Conservation (phyloP, 2,113 vertebrate genomes). For the Oncorhynchus kisutch region DNA sequence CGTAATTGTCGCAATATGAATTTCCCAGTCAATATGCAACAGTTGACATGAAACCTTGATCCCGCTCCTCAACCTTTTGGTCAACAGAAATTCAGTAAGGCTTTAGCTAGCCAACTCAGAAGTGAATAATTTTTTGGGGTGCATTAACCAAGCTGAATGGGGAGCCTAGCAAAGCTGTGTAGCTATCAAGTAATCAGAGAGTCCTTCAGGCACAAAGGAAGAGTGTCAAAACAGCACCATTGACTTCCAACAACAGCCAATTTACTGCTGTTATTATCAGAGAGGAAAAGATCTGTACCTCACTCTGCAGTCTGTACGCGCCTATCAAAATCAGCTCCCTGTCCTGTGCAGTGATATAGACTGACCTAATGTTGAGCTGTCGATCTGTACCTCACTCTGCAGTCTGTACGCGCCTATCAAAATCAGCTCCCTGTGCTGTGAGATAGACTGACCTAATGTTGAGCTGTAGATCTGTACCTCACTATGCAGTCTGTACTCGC, state of each 20-base stretch:
- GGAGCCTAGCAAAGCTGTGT: slow-evolving; percentile 53
- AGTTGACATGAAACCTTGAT: not conserved
- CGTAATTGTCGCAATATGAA: not conserved
- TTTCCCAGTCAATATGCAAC: not conserved
- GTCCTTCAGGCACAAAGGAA: slow-evolving; percentile 60
- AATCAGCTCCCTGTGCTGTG: too few species aligned
- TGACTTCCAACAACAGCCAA: slow-evolving; percentile 62
- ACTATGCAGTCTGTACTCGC: too few species aligned
- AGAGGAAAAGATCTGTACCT: slow-evolving; percentile 6
- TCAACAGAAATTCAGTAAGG: not conserved
- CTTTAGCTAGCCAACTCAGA: not conserved
- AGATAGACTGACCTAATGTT: not conserved
- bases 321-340: too few species aligned
- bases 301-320: too few species aligned
- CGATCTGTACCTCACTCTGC: too few species aligned
- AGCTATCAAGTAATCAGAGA: slow-evolving; percentile 68
- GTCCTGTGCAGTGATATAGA: too few species aligned
- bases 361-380: too few species aligned
- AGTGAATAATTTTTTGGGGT: slow-evolving; percentile 47
- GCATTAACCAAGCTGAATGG: slow-evolving; percentile 58
- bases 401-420: too few species aligned
- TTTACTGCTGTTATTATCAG: slow-evolving; percentile 56
- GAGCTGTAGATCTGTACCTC: not conserved
- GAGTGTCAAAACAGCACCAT: slow-evolving; percentile 66
- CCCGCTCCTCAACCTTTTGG: not conserved